Evolutionary conservation across 2,797 vertebrate genomes (phyloP), one percentile per base, ranked within the genome.

Genomic region (Cichlasoma orientale): DNA sequence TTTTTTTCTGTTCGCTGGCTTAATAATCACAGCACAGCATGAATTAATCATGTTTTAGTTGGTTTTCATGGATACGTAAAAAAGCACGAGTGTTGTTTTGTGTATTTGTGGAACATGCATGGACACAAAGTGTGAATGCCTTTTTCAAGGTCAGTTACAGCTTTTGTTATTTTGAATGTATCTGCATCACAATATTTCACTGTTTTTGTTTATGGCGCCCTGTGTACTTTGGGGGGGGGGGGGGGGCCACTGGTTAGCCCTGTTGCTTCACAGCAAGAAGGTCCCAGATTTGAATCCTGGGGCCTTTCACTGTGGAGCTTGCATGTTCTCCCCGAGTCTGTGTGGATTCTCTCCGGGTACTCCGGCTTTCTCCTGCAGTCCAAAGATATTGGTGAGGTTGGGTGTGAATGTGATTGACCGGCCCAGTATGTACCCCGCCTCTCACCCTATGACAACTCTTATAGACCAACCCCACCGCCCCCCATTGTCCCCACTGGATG

Each of bases 21-120:
- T 78, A 80, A 80, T 77, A 73, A 87, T 80, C 82, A 87, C 75
- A 80, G 53, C 86, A 72, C 56, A 75, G 80, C 89, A 92, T 90
- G 85, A 80, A 88, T 77, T 57, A 80, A 73, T 82, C 77, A 80
- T 72, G 59, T 83, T 75, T 85, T n/a, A 18, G 13, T 79, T 81
- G 16, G 54, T 58, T 79, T 56, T 75, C 71, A 80, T n/a, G 14
- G 41, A 79, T 66, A 12, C 18, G 12, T 79, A 83, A 78, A 56
- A 50, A 41, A 41, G 29, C 57, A 72, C 55, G 56, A 75, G 41
- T 50, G 25, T 38, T 74, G 74, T 50, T 74, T 25, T 50, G 59
- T 86, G 56, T 21, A 18, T 73, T 81, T 77, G 25, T 75, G 31
- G 44, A 31, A 23, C 14, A 1, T 68, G 72, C 53, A 31, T 72